A percentile compares a stretch with the other conserved stretches of the same genome.
Conservation (phyloP, 2,797 vertebrate genomes). For the Aphelocoma californica region DNA sequence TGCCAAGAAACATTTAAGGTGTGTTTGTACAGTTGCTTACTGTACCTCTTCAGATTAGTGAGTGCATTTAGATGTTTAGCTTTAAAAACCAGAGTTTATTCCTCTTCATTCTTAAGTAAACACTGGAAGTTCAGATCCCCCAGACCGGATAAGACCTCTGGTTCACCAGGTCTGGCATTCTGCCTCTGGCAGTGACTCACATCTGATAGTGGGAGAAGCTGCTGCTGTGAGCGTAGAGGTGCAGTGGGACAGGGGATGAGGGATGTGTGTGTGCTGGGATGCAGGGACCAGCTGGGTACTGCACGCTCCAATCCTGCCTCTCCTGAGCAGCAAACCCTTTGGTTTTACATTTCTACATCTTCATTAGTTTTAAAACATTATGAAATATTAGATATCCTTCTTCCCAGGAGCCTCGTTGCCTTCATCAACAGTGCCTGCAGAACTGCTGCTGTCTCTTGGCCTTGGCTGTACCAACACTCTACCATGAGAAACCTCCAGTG, state of each 20-base stretch:
- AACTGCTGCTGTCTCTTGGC: background rate
- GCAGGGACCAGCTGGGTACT: background rate
- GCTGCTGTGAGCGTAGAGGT: fast-evolving
- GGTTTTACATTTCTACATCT: background rate
- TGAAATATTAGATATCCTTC: background rate
- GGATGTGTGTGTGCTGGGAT: background rate
- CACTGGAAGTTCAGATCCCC: conserved; percentile 41
- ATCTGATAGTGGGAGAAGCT: conserved; percentile 4
- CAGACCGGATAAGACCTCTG: conserved; percentile 41
- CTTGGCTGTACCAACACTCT: background rate
- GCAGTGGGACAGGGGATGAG: background rate
- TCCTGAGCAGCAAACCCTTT: background rate
- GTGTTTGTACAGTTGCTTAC: conserved; percentile 62
- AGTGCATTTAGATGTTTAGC: conserved; percentile 70
- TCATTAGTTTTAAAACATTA: background rate
- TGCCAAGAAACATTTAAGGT: conserved; percentile 48
- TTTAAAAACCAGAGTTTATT: conserved; percentile 68
- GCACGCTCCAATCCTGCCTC: fast-evolving
- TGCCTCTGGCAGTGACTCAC: conserved; percentile 55
- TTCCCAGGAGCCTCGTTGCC: background rate
- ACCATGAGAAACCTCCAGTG: background rate
- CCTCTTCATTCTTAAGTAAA: conserved; percentile 69
- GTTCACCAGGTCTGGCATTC: conserved; percentile 16
- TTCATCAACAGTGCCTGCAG: fast-evolving
- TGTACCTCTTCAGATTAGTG: conserved; percentile 44